Base-by-base conservation (phyloP, 2,888 invertebrate genomes). In the Cheilosia pagana region DNA sequence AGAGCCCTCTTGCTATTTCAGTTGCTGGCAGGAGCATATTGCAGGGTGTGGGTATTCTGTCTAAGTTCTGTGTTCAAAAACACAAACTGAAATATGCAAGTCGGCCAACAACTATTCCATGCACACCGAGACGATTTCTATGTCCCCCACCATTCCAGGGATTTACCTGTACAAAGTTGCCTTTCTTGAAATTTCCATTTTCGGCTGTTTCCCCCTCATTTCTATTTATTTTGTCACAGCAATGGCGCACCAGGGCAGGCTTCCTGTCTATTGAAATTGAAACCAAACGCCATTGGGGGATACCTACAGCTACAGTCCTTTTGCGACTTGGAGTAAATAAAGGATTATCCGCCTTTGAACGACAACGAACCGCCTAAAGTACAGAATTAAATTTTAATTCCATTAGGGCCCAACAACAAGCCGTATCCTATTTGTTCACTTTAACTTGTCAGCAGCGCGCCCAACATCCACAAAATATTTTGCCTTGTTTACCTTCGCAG, bases 361-460 rank as follows among this genome's bases (percentile, higher is more conserved):
- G 41, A 70, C 57, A 48, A 48, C 55, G 45, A 67, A 41, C 43
- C 62, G 45, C 59, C 74, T 39, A 60, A 71, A 71, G 53, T 57
- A 76, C 10, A 60, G 65, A 71, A 76, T 81, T 71, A 71, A 81
- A 71, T 85, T 85, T 81, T 76, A 85, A 85, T 81, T 81, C 75
- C 65, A 85, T 81, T 81, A 75, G 45, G 59, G 45, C 25, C 71
- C 70, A 60, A 45, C 68, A 68, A 31, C 35, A 39, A 57, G 23
- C 3, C 12, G 25, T 53, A 35, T 43, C 16, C 39, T 35, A 74
- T 53, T 41, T 35, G 55, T 39, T 45, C 57, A 59, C 75, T 67
- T 67, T 41, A 67, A 75, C 67, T 75, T 59, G 59, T 3, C 39
- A 14, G 41, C 35, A n/a, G 7, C 23, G 25, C 50, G n/a, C n/a